These are phyloP conservation scores for Podarcis muralis DNA, from an alignment of 2,113 vertebrate species.

Conservation along the genomic window DNA sequence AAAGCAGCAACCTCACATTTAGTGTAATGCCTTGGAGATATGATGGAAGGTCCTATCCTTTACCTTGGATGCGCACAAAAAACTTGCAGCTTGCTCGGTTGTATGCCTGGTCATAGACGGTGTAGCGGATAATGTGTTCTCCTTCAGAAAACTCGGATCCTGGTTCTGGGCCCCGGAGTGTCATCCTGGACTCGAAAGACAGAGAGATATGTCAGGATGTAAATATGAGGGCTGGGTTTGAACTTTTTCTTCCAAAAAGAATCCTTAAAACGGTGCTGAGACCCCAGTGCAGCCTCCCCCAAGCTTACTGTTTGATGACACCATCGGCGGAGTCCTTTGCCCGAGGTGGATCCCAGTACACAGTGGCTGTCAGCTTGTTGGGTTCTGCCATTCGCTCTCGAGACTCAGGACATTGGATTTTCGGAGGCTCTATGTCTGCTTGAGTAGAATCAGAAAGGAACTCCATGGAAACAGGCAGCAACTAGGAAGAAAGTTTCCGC, in stretches of 20 bases:
- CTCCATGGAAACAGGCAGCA: not conserved
- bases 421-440: slow-evolving; percentile 92
- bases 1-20: no score
- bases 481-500: not conserved
- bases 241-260: not conserved
- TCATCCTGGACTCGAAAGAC: slow-evolving; percentile 74
- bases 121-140: slow-evolving; percentile 87
- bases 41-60: not conserved
- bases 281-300: fast-evolving
- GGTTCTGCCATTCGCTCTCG: slow-evolving; percentile 90
- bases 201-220: not conserved
- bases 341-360: slow-evolving; percentile 88
- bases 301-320: slow-evolving; percentile 82
- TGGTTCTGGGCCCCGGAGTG: slow-evolving; percentile 83
- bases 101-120: slow-evolving; percentile 87
- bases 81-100: slow-evolving; percentile 97
- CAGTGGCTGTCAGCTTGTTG: slow-evolving; percentile 84
- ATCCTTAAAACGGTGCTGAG: not conserved
- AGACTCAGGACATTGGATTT: slow-evolving; percentile 90
- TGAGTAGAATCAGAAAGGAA: slow-evolving; percentile 22
- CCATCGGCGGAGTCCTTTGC: slow-evolving; percentile 91
- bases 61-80: slow-evolving; percentile 89
- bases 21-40: not conserved
- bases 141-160: slow-evolving; percentile 88
- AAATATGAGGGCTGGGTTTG: no score